phyloP scores from a whole-genome alignment of 2,113 vertebrate species.

The Ochotona princeps region DNA sequence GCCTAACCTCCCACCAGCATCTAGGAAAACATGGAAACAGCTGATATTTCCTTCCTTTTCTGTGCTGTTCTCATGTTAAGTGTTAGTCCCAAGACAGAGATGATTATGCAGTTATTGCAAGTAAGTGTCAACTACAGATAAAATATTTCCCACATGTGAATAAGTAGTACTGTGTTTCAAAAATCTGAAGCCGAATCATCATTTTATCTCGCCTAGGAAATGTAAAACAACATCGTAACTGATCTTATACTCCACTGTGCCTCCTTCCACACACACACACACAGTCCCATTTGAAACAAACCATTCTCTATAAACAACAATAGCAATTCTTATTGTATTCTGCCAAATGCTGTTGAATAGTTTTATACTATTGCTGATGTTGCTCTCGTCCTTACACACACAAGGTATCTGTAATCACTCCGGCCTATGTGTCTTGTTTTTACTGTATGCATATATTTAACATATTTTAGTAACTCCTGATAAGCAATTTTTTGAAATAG shows the following conservation, averaged over 20 bases:
- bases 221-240: not conserved
- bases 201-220: not conserved
- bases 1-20: not conserved
- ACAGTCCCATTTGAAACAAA: not conserved
- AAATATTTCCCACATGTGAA: not conserved
- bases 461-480: not conserved
- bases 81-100: not conserved
- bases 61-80: not conserved
- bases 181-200: not conserved
- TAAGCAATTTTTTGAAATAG: not conserved
- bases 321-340: not conserved
- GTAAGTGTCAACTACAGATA: not conserved
- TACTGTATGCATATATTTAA: not conserved
- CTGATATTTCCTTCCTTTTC: not conserved
- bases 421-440: not conserved
- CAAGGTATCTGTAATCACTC: not conserved
- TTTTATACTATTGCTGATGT: not conserved
- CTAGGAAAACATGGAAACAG: not conserved
- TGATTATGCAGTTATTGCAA: not conserved
- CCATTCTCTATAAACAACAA: not conserved
- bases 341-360: not conserved
- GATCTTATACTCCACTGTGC: not conserved
- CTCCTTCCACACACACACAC: accelerated
- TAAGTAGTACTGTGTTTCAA: not conserved
- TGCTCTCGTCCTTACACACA: not conserved